Base-by-base conservation (phyloP, 2,888 invertebrate species). In the Sinohyriopsis cumingii region DNA sequence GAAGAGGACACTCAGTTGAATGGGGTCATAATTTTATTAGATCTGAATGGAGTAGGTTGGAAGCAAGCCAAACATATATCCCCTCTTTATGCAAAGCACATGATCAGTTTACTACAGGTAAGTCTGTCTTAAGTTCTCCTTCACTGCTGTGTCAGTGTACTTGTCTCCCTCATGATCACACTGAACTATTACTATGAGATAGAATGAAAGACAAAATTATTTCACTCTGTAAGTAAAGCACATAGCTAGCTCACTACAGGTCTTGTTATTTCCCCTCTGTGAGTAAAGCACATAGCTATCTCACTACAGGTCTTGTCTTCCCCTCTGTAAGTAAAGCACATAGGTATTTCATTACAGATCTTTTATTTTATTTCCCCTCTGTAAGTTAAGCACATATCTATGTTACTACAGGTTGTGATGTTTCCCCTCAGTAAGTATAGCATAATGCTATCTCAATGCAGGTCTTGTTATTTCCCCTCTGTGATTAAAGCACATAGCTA, bases 1-100 rank as follows among this genome's bases (percentile, higher is more conserved):
- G 92, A 92, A 67, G 91, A 92, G 66, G 92, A 91, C 79, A 91
- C 92, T 0, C 93, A 93, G 89, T 91, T 93, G 33, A 91, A 91
- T 59, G 93, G 93, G 3, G 70, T 91, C 24, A 81, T 88, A 0
- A 82, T 89, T 24, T 82, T 92, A 56, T 85, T 91, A 19, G 92
- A 92, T 81, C 84, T 91, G 75, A 53, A 69, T 9, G 81, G 78
- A 1, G n/a, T 82, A n/a, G 77, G 80, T 20, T 80, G 77, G 78
- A 60, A 59, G n/a, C 83, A 84, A 33, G 82, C 75, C 18, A 79
- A 75, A 70, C 68, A 76, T 45, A 72, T 87, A 0, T 81, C 81
- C 18, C 82, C 85, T 4, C 73, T 76, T 9, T 82, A 78, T 68
- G 83, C 83, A 53, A 83, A 80, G 62, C 73, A 78, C 55, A 69